Evolutionary conservation across 2,797 vertebrate species (phyloP), one percentile per base, ranked within the genome.

Genomic region (Gadopsis bispinosus): DNA sequence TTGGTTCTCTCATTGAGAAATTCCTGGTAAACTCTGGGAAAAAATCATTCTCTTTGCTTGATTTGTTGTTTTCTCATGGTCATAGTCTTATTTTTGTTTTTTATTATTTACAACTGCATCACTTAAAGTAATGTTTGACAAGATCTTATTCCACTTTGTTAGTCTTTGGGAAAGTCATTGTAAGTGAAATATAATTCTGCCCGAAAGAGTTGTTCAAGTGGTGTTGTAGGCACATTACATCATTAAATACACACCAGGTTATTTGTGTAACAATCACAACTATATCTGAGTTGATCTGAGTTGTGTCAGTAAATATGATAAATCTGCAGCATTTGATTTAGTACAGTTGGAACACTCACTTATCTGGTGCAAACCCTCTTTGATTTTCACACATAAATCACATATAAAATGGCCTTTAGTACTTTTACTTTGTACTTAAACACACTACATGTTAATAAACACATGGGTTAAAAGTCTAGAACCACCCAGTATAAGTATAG

Each of bases 391-490:
- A 58, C 62, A 55, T 45, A 31, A n/a, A 59, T 69, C 31, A 48
- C n/a, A 10, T 56, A 20, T 31, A 3, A 11, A 67, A 29, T 16
- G 35, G 7, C 48, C 39, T 55, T 61, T 6, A 47, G 2, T 4
- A 2, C 26, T 26, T 26, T 35, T 7, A 10, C 66, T 48, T 14
- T 47, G 22, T 19, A 16, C 69, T 62, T 53, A 54, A 50, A 39
- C 72, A 45, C 62, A 11, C 20, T 41, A n/a, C 55, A 11, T 22
- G 33, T 80, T 69, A 48, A 85, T 85, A 33, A 77, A 75, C 50
- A 72, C 62, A 37, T 31, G 47, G 60, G 43, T 65, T 77, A 19
- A 67, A 59, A 35, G n/a, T 70, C 6, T 0, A 55, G 8, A 35
- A 11, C 69, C 82, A 73, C 78, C 74, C 82, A 62, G 68, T 17